These are phyloP conservation scores for Aphelocoma coerulescens DNA, from an alignment of 2,113 vertebrate genomes.

Conservation along the genomic window DNA sequence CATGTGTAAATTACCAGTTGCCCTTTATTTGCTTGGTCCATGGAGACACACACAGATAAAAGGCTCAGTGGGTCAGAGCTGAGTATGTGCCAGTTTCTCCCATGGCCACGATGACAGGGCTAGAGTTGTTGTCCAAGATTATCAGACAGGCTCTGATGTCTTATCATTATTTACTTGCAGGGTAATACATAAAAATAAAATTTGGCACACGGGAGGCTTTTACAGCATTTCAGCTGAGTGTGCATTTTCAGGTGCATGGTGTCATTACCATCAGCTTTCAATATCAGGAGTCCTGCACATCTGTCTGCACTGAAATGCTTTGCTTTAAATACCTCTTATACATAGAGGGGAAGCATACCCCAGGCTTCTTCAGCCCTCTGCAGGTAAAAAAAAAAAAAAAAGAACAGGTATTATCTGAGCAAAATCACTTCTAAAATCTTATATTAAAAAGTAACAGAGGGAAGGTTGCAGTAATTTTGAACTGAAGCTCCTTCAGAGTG, in stretches of 20 bases:
- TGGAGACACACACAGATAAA: conserved; percentile 82
- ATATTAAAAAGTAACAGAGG: neutral
- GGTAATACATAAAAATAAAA: conserved; percentile 48
- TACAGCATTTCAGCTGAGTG: neutral
- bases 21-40: conserved; percentile 77
- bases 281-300: neutral
- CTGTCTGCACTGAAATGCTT: neutral
- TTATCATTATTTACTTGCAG: conserved; percentile 67
- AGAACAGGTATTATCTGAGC: neutral
- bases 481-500: neutral
- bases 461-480: neutral
- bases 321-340: neutral
- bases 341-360: neutral
- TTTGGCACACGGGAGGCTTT: neutral
- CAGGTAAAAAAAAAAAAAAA: neutral
- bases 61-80: conserved; percentile 71
- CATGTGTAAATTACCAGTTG: conserved; percentile 85
- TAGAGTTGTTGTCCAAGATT: conserved; percentile 76
- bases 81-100: conserved; percentile 66
- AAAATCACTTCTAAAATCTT: neutral
- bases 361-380: neutral
- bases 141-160: conserved; percentile 70
- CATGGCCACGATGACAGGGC: conserved; percentile 53
- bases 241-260: neutral
- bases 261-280: neutral